Base-by-base conservation (phyloP, 2,113 vertebrate genomes). In the Baryphthengus martii region DNA sequence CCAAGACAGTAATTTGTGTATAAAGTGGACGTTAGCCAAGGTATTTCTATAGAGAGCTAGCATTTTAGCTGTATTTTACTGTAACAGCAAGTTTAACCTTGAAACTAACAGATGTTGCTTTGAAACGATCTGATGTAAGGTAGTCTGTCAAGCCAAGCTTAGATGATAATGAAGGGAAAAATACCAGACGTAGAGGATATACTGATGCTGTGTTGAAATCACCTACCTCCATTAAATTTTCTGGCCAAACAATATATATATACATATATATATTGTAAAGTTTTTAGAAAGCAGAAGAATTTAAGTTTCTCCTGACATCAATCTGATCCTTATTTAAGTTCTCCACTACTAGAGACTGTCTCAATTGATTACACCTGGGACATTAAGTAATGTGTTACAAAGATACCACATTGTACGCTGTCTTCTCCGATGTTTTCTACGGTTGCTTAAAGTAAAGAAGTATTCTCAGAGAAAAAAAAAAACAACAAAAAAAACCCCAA, bases 91-190 rank as follows among this genome's bases (percentile, higher is more conserved):
- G 26, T 21, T 75, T 90, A 89, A 92, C 92, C 85, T 95, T 92
- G 79, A 94, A 93, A 90, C 53, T 70, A 93, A 84, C 68, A 95
- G 85, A 84, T 78, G 65, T 78, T 93, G 42, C 85, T 94, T 96
- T 94, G 80, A 96, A 97, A 74, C 84, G 14, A 84, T 92, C 72
- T 88, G 49, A 75, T 88, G 35, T 67, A 59, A 88, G 72, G 55
- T 68, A 96, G 75, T 72, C 74, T 74, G 20, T 61, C 95, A 93
- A 88, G 56, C 56, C 68, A 93, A 88, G 39, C 44, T 88, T 62
- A 90, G 61, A 81, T 29, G 45, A 74, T 74, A 86, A 90, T 90
- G 56, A 92, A 84, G 15, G 47, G 39, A 50, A 71, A 93, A 94
- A 83, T 42, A 58, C 11, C 56, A 80, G 37, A n/a, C 37, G 31